These are phyloP conservation scores for Anarhynchus alexandrinus DNA, from an alignment of 2,113 vertebrate genomes.

Conservation along the genomic window DNA sequence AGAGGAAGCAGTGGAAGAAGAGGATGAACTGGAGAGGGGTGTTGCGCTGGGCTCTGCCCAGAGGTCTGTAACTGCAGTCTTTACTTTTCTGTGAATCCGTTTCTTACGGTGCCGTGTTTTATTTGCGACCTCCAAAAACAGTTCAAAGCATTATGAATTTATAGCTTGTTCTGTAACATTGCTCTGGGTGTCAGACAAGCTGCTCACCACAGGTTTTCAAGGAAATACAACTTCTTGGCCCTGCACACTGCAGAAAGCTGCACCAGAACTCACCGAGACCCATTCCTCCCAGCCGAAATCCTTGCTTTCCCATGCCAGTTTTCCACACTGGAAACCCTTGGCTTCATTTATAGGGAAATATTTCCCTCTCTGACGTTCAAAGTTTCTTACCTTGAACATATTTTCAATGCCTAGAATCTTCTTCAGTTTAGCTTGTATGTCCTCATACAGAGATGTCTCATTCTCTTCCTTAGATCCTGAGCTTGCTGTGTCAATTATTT, in stretches of 20 bases:
- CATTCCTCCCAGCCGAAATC: neutral
- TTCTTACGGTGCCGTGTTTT: constrained; percentile 10
- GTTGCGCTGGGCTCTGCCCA: neutral
- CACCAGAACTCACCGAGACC: neutral
- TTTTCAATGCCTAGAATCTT: constrained; percentile 67
- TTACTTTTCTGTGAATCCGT: neutral
- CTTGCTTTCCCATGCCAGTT: neutral
- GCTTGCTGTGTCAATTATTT: constrained; percentile 65
- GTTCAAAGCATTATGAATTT: neutral
- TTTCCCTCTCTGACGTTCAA: neutral
- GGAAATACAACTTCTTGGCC: neutral
- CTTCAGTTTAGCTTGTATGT: constrained; percentile 71
- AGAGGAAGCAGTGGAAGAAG: neutral
- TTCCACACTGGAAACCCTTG: neutral
- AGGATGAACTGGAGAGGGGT: neutral
- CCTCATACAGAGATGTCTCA: neutral
- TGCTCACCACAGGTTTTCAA: neutral
- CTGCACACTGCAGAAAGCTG: neutral
- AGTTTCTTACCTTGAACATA: constrained; percentile 34
- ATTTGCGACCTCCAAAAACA: constrained; percentile 35
- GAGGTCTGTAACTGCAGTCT: neutral
- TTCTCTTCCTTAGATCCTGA: constrained; percentile 20
- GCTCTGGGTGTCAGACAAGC: neutral
- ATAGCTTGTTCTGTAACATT: neutral
- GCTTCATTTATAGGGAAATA: neutral